Evolutionary conservation across 2,888 invertebrate genomes (phyloP), one percentile per base, ranked within the genome.

Genomic region (Drosophila falleni): DNA sequence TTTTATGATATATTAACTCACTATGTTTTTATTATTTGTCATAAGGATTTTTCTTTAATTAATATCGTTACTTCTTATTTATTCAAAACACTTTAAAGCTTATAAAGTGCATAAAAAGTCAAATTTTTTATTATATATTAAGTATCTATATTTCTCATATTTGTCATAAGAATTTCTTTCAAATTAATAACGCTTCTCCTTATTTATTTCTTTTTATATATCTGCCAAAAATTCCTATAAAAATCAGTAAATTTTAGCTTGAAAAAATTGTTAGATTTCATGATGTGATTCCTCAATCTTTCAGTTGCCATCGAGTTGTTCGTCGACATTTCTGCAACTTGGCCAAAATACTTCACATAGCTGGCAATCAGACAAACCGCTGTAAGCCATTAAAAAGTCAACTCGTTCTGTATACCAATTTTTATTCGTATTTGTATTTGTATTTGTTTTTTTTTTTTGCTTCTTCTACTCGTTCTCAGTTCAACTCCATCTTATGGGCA

Each of bases 331-430:
- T 56, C 26, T 26, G 29, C 41, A 19, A 16, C 58, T 46, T 29
- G 47, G 29, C 61, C 46, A 47, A 58, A 80, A 80, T 74, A 68
- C 56, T 71, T 58, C 56, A 65, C 77, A 81, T 80, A 53, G 71
- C 67, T 70, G 63, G 65, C 73, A 83, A 86, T 83, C 78, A 68
- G 64, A 80, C 64, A 80, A 72, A 64, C 69, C 56, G 70, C 66
- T 79, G 78, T 72, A 71, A 84, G 74, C 81, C 85, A 81, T 76
- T 79, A 75, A 76, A 77, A 72, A 65, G 65, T 65, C 74, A 60
- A 76, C 74, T 74, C 76, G 80, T 85, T 71, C 55, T 79, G 61
- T 61, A 55, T 75, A 60, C 33, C 15, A 13, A 54, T 42, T 42
- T 42, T 16, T 51, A 65, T 68, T 42, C 6, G 19, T 42, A 42